Base-by-base conservation (phyloP, 2,888 invertebrate species). In the Abrostola tripartita region DNA sequence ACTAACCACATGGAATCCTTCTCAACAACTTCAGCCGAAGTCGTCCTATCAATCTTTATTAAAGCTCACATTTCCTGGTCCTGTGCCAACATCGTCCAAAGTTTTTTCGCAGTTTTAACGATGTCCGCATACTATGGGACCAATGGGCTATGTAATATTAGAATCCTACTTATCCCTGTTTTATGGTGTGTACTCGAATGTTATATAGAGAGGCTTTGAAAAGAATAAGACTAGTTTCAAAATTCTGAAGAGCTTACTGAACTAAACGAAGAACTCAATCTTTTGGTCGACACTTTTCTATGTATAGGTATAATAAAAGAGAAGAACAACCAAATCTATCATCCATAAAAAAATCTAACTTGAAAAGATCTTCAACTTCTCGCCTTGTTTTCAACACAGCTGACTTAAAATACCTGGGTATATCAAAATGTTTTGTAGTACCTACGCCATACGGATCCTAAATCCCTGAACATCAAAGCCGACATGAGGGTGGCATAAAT, bases 41-140 rank as follows among this genome's bases (percentile, higher is more conserved):
- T 55, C 36, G 65, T 77, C 37, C 41, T 55, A 77, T 75, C 74
- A 74, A 75, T 75, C 74, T 75, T 49, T 65, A 69, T 75, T 65
- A 75, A 41, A 35, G 49, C 24, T 47, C 58, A 62, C 61, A 63
- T 40, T 77, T 75, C 74, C 62, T 75, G 74, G 70, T 77, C 41
- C 12, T 44, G 52, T 69, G 74, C 74, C 74, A 77, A 77, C 59
- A 65, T 62, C 57, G 65, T 52, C 38, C 56, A n/a, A 74, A 77
- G 61, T 74, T 74, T 77, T 69, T 58, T 65, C 70, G 59, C 65
- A 64, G 35, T 47, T 60, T 69, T 74, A 52, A 69, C 44, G 56
- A 52, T 38, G 52, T 42, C 62, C 50, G 52, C 52, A 53, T 51
- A 49, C 52, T 64, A 41, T 7, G 59, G 47, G 69, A 65, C 70